phyloP scores from a whole-genome alignment of 2,113 vertebrate genomes.

The Parus major region DNA sequence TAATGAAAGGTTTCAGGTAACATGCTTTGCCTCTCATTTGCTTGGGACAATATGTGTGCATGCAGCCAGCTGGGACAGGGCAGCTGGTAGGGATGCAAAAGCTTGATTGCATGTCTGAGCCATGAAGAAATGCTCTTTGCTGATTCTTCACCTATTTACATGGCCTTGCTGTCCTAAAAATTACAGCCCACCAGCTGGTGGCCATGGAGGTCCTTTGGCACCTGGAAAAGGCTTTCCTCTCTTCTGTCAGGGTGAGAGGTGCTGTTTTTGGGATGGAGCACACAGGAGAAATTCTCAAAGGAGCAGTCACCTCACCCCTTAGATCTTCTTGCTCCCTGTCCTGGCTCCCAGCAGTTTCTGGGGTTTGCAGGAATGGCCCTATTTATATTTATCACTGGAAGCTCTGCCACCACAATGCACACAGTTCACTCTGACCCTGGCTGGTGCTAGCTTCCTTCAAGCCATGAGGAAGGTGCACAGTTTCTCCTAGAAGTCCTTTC shows the following conservation, averaged over 20 bases:
- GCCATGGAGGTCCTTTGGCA: not conserved
- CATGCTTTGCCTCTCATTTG: not conserved
- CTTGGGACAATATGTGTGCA: not conserved
- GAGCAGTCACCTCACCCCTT: fast-evolving
- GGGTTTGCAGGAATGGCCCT: not conserved
- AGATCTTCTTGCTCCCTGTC: not conserved
- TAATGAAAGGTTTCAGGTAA: not conserved
- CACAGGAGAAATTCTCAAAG: not conserved
- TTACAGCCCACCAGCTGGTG: not conserved
- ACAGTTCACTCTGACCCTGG: not conserved
- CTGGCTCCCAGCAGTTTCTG: not conserved
- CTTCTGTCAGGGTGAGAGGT: not conserved
- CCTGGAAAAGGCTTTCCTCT: not conserved
- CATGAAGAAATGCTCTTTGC: not conserved
- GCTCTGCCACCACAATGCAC: not conserved
- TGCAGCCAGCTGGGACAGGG: not conserved
- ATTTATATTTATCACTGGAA: not conserved
- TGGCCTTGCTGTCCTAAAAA: not conserved
- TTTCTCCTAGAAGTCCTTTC: not conserved
- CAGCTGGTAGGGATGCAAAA: not conserved
- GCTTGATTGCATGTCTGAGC: not conserved
- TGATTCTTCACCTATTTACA: not conserved
- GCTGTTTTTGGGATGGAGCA: not conserved
- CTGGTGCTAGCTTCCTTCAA: not conserved
- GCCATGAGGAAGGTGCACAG: not conserved